Percentiles rank a stretch among this genome's conserved stretches.
Evolutionary conservation across 2,888 invertebrate species (phyloP).

Genomic region (Hipparchia semele): DNA sequence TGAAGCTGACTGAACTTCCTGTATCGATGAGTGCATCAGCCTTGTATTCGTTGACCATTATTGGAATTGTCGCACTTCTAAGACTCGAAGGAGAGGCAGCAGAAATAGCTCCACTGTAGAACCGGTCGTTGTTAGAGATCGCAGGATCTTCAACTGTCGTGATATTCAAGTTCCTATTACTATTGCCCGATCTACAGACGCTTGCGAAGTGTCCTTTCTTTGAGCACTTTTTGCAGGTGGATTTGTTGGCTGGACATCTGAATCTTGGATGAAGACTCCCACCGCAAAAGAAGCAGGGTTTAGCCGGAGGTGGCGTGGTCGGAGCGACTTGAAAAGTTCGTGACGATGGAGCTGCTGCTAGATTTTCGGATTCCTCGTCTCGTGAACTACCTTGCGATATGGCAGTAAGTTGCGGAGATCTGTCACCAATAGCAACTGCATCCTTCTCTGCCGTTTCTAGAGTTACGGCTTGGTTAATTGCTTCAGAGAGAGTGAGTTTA

Average conservation of each 20-base stretch:
- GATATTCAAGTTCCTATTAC: neutral
- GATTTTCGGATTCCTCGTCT: too few relatives aligned
- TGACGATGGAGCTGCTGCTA: too few relatives aligned
- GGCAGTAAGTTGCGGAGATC: too few relatives aligned
- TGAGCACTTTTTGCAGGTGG: slow-evolving; percentile 17
- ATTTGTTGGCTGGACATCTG: slow-evolving; percentile 20
- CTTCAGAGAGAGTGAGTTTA: neutral
- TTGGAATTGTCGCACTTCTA: too few relatives aligned
- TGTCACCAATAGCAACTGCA: too few relatives aligned
- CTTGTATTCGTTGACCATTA: too few relatives aligned
- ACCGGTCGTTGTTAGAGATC: neutral
- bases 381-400: too few relatives aligned
- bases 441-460: too few relatives aligned
- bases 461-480: slow-evolving; percentile 15
- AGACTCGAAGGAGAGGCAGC: too few relatives aligned
- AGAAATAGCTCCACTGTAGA: too few relatives aligned
- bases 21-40: too few relatives aligned
- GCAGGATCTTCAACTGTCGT: slow-evolving; percentile 7
- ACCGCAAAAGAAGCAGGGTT: slow-evolving; percentile 25
- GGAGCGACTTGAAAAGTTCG: neutral
- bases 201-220: slow-evolving; percentile 24
- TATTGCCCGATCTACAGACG: slow-evolving; percentile 8
- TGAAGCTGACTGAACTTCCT: too few relatives aligned
- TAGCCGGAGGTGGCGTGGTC: slow-evolving; percentile 2
- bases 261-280: slow-evolving; percentile 19